phyloP scores from a whole-genome alignment of 1,140 invertebrate species.

The Papilio polytes region DNA sequence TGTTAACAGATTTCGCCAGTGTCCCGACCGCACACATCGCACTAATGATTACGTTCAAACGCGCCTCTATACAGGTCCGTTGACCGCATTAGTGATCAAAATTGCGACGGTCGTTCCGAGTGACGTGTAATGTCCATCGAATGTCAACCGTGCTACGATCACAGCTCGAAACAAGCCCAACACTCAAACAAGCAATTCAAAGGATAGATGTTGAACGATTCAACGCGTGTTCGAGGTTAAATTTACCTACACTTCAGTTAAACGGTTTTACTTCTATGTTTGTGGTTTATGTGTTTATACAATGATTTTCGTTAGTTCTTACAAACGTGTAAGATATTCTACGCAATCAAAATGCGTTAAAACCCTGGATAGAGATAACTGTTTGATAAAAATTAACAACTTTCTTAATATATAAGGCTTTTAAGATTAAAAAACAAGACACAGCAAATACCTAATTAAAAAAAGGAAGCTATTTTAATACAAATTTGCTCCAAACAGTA shows the following conservation, averaged over 20 bases:
- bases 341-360: too few species aligned
- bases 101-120: slow-evolving; percentile 16
- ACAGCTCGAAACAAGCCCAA: slow-evolving; percentile 25
- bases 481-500: too few species aligned
- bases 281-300: not conserved
- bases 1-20: slow-evolving; percentile 26
- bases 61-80: slow-evolving; percentile 12
- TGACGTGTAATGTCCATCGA: slow-evolving; percentile 14
- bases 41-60: slow-evolving; percentile 33
- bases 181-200: slow-evolving; percentile 32
- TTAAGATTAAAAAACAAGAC: too few species aligned
- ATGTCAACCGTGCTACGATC: slow-evolving; percentile 14
- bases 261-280: not conserved
- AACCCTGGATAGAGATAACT: not conserved
- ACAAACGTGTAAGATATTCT: too few species aligned
- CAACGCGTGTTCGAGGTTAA: not conserved
- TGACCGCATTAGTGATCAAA: slow-evolving; percentile 32
- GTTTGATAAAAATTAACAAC: too few species aligned
- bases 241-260: slow-evolving; percentile 16
- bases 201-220: slow-evolving; percentile 20
- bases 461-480: too few species aligned
- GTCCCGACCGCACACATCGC: slow-evolving; percentile 12
- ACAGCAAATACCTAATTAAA: too few species aligned
- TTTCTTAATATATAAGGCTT: too few species aligned
- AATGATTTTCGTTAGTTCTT: not conserved